Evolutionary conservation across 2,113 vertebrate species (phyloP), one percentile per base, ranked within the genome.

Genomic region (Colinus virginianus): DNA sequence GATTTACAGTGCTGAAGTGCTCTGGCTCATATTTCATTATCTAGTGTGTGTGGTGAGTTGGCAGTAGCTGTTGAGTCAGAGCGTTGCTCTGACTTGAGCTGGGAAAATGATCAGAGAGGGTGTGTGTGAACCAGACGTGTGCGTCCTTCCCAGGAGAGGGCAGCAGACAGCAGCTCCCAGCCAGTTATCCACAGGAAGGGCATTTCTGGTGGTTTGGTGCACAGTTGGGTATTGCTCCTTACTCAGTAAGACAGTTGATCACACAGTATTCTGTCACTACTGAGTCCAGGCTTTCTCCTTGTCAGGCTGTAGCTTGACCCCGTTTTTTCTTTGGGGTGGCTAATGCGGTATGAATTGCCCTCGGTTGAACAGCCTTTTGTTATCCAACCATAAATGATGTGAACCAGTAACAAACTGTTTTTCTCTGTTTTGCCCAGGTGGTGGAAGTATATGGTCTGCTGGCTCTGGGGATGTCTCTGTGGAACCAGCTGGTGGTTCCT

Each of bases 401-500:
- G 74, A 90, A 25, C 55, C 64, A 78, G 0, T 88, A 91, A 92
- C 69, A 80, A 86, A 38, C 7, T 48, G 20, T 76, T 94, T 83
- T 89, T 95, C 28, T 88, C 71, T 95, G 78, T 80, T 59, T 91
- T 88, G 11, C 34, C 78, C 96, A 99, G 99, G 99, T 99, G 85
- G 99, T 99, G 87, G 99, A 99, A 84, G 99, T 99, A 9, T 99
- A 99, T 17, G 99, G 99, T 25, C 98, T 99, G 81, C 97, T 99
- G 45, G 99, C 99, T 30, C 93, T 99, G 96, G 99, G 99, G 23
- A 99, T 99, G 99, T 99, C 99, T 88, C 96, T 99, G 51, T 99
- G 99, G 99, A 99, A 99, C 97, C 99, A 99, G 95, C 98, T 99
- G 90, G 99, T 99, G 2, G 98, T 99, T 90, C 99, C 99, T 3